Evolutionary conservation across 2,888 invertebrate species (phyloP).

Genomic region (Strigamia transsilvanica): DNA sequence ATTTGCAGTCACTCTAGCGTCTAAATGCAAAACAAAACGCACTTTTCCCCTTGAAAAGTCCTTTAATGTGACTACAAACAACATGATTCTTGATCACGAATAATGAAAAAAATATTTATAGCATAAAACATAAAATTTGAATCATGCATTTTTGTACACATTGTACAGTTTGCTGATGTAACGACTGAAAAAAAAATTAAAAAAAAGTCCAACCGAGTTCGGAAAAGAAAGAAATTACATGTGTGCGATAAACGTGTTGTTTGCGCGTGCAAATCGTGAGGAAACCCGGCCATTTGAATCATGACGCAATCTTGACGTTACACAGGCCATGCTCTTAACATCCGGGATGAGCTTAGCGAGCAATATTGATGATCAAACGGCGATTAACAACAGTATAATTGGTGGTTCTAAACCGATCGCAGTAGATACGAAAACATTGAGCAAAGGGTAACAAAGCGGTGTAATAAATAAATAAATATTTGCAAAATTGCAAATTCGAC

Average conservation of each 20-base stretch:
- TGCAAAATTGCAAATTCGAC: no score
- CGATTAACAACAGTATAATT: background rate
- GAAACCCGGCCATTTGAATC: background rate
- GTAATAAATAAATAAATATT: no score
- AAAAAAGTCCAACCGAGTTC: background rate
- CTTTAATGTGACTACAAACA: conserved; percentile 20
- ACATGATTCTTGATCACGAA: conserved; percentile 26
- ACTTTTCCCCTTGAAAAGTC: conserved; percentile 21
- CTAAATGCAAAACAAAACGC: conserved; percentile 30
- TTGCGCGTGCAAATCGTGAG: conserved; percentile 30
- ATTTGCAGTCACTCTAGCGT: conserved; percentile 26
- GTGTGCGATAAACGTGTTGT: background rate
- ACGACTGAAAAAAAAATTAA: background rate
- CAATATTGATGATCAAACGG: background rate
- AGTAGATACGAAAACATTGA: no score
- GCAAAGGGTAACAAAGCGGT: no score
- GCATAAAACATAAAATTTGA: background rate
- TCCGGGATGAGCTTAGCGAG: conserved; percentile 5
- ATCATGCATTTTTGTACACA: background rate
- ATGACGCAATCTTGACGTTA: conserved; percentile 8
- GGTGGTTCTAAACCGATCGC: background rate
- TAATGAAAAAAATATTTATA: conserved; percentile 11
- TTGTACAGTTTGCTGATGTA: background rate
- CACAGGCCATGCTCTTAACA: background rate
- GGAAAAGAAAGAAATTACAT: background rate